Evolutionary conservation across 2,113 vertebrate species (phyloP).

Genomic region (Pelmatolapia mariae): DNA sequence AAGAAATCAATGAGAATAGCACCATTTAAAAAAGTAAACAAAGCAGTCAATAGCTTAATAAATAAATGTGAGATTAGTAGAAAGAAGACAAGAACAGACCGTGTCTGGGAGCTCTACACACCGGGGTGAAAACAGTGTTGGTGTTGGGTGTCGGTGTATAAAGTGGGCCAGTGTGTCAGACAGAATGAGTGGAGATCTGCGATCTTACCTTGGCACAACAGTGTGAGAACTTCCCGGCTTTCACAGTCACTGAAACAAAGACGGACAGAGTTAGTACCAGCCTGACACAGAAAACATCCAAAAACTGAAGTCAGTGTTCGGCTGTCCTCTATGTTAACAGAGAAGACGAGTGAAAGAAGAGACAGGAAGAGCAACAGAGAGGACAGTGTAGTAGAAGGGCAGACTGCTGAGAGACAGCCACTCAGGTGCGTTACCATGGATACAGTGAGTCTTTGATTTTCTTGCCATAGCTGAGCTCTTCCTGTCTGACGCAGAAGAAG

Average conservation of each 20-base stretch:
- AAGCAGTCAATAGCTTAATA: neutral
- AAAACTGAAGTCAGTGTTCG: neutral
- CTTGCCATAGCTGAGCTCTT: constrained; percentile 73
- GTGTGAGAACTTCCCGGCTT: constrained; percentile 68
- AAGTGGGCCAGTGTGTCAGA: constrained; percentile 16
- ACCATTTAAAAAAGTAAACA: neutral
- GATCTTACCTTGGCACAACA: constrained; percentile 73
- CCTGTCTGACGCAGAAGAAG: constrained; percentile 81
- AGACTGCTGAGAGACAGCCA: neutral
- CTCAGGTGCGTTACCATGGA: constrained; percentile 76
- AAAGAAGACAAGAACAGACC: neutral
- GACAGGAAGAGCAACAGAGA: neutral
- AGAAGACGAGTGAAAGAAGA: neutral
- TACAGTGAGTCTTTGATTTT: constrained; percentile 81
- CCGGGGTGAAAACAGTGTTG: neutral
- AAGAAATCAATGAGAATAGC: neutral
- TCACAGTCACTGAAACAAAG: constrained; percentile 72
- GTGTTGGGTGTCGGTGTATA: neutral
- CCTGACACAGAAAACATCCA: neutral
- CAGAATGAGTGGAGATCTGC: neutral
- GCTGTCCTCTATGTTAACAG: neutral
- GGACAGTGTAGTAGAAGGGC: neutral
- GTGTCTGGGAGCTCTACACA: neutral
- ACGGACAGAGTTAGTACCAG: constrained; percentile 1
- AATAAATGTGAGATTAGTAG: neutral